Conservation (phyloP, 2,113 vertebrate genomes). For the Chunga burmeisteri region DNA sequence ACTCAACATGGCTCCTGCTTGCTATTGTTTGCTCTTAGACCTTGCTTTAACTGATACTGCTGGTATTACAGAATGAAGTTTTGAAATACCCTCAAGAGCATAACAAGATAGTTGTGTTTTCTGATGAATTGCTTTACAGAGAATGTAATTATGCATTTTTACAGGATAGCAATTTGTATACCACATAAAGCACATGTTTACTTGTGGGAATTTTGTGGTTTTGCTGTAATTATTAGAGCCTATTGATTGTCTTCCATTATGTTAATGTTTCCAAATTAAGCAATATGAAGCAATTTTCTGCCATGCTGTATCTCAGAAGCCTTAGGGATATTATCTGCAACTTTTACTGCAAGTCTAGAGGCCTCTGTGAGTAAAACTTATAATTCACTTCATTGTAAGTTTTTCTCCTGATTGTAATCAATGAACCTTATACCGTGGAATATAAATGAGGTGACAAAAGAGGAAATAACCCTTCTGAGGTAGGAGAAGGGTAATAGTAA, state of each 20-base stretch:
- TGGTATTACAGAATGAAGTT: conserved; percentile 19
- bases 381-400: conserved; percentile 26
- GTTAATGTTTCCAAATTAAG: conserved; percentile 70
- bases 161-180: conserved; percentile 63
- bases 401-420: conserved; percentile 44
- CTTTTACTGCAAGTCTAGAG: conserved; percentile 1
- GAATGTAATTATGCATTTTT: conserved; percentile 65
- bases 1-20: background rate
- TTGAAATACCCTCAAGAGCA: conserved; percentile 54
- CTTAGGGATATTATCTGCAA: conserved; percentile 43
- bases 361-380: conserved; percentile 40
- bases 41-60: conserved; percentile 9
- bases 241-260: conserved; percentile 71
- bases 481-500: background rate
- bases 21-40: background rate
- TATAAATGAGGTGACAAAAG: conserved; percentile 41
- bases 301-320: conserved; percentile 34
- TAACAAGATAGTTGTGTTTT: conserved; percentile 58
- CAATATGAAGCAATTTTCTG: conserved; percentile 60
- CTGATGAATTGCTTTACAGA: conserved; percentile 61
- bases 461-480: conserved; percentile 27
- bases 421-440: conserved; percentile 10
- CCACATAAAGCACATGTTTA: conserved; percentile 58
- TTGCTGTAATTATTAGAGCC: conserved; percentile 72
- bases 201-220: conserved; percentile 59